These are phyloP conservation scores for Bubalus kerabau DNA, from an alignment of 2,113 vertebrate genomes.

Conservation along the genomic window DNA sequence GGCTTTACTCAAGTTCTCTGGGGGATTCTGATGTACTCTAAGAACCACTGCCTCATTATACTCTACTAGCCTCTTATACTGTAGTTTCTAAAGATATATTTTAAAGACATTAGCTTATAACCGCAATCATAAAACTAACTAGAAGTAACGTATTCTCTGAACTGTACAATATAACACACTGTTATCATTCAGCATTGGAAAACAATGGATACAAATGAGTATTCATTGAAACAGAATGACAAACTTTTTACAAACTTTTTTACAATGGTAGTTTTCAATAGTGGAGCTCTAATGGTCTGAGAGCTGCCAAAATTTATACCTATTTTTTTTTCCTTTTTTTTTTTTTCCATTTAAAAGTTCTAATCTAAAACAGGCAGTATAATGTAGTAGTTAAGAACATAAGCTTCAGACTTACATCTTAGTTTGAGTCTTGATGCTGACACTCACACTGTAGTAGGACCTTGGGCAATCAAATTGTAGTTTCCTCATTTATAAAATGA, in stretches of 20 bases:
- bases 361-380: neutral
- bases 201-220: neutral
- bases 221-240: neutral
- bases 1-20: neutral
- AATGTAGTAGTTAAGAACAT: neutral
- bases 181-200: neutral
- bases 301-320: neutral
- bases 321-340: neutral
- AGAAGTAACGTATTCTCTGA: neutral
- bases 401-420: neutral
- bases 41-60: neutral
- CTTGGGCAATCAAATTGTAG: neutral
- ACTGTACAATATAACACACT: neutral
- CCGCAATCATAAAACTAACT: neutral
- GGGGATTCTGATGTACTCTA: neutral
- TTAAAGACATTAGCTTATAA: neutral
- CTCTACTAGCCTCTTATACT: neutral
- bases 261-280: neutral
- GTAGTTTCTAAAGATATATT: neutral
- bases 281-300: neutral
- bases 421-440: neutral
- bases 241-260: neutral
- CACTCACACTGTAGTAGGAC: neutral
- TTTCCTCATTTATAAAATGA: constrained; percentile 12
- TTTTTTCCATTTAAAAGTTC: neutral